Evolutionary conservation across 92 coral and sea anemone species (phyloP), one percentile per base, ranked within the genome.

Genomic region (Bergia sp.): DNA sequence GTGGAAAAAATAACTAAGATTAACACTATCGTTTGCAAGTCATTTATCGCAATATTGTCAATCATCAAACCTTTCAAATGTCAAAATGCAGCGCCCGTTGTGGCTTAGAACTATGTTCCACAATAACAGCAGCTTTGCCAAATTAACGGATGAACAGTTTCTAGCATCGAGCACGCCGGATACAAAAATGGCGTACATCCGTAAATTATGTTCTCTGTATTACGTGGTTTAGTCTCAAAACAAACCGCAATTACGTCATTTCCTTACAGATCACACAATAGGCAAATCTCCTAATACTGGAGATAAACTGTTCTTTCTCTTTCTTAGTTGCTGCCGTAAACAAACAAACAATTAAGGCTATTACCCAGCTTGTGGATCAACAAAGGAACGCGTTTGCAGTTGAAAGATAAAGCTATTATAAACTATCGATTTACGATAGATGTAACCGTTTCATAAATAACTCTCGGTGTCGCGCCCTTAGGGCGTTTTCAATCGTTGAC

Each of bases 11-110:
- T 12, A 84, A 42, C 15, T 29, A 45, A 39, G 65, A 45, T 84
- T 74, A 84, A 71, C 87, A 84, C 87, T 47, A 42, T 71, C 87
- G 75, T 84, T 84, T 69, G 44, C 79, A 21, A 84, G 87, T 84
- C 87, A 84, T 84, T 84, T 84, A 84, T 84, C 87, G 87, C 78
- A 9, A 44, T 84, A 71, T 37, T 44, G 45, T 84, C 87, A 72
- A 73, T 84, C 87, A 71, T 71, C 87, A 49, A 72, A 71, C 64
- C 79, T 84, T 84, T 84, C 78, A 84, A 84, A 71, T 44, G 87
- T 71, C 87, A 84, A 84, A 11, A 12, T 23, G 4, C 23, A 50
- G 15, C 55, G 36, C 47, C 44, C 65, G 42, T 45, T 69, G 79
- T 29, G 65, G 86, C 21, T 16, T 43, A 37, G 65, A 23, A 37